Evolutionary conservation across 2,797 vertebrate genomes (phyloP).

Genomic region (Alca torda): DNA sequence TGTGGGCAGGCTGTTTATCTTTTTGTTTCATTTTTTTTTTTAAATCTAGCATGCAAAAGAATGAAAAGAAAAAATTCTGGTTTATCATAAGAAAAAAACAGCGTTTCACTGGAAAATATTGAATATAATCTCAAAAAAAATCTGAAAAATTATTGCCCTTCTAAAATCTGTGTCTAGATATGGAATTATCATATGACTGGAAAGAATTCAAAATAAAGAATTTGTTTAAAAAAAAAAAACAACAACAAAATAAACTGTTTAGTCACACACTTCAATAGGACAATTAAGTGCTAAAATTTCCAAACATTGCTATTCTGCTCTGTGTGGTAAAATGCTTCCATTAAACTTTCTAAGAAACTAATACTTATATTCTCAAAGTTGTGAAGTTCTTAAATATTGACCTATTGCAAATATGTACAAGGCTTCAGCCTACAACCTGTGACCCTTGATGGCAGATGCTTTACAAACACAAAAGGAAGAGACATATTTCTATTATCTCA

Average conservation of each 20-base stretch:
- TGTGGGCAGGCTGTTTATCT: not conserved
- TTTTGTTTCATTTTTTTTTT: not conserved
- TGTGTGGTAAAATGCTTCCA: not conserved
- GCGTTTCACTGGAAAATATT: not conserved
- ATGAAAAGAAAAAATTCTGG: not conserved
- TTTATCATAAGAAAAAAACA: not conserved
- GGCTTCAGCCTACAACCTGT: not conserved
- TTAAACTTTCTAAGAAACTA: not conserved
- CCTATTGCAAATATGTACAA: not conserved
- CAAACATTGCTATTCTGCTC: not conserved
- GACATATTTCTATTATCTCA: not conserved
- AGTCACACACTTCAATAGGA: not conserved
- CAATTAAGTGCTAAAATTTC: not conserved
- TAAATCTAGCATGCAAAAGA: not conserved
- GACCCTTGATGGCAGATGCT: not conserved
- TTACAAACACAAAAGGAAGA: not conserved
- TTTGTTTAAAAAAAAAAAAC: not conserved
- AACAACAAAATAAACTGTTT: not conserved
- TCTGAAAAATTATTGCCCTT: not conserved
- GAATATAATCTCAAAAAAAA: not conserved
- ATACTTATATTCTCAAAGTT: not conserved
- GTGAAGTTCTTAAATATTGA: not conserved
- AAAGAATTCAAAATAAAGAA: not conserved
- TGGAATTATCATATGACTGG: not conserved
- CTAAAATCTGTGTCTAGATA: not conserved